phyloP scores from a whole-genome alignment of 2,888 invertebrate species.

The Phaedon cochleariae region DNA sequence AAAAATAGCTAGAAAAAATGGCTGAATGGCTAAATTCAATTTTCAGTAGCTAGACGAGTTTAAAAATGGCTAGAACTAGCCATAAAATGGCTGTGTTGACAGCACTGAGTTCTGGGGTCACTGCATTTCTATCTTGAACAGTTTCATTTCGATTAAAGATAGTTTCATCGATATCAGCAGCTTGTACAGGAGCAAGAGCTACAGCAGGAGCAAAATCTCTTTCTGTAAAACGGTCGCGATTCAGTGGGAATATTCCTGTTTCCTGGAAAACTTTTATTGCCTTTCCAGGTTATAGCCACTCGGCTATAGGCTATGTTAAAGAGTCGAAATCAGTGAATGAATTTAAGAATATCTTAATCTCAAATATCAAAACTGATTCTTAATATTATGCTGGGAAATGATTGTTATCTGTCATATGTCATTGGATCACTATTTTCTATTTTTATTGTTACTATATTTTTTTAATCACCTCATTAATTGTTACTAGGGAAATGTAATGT shows the following conservation, averaged over 20 bases:
- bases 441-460: no score
- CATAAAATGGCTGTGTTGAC: not conserved
- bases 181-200: not conserved
- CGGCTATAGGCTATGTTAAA: conserved; percentile 5
- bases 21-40: no score
- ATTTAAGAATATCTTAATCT: no score
- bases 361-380: no score
- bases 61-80: not conserved
- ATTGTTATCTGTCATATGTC: no score
- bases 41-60: not conserved
- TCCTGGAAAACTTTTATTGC: conserved; percentile 12
- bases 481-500: no score
- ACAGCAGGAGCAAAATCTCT: conserved; percentile 12
- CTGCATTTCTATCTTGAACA: not conserved
- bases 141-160: no score
- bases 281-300: conserved; percentile 14
- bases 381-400: no score
- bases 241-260: conserved; percentile 3
- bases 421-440: no score
- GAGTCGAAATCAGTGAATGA: no score
- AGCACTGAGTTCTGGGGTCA: not conserved
- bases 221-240: conserved; percentile 10
- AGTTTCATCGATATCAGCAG: conserved; percentile 1
- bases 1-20: no score
- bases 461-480: no score